Percentiles rank a stretch among this genome's conserved stretches.
Evolutionary conservation across 2,888 invertebrate genomes (phyloP).

Genomic region (Eurois occulta): DNA sequence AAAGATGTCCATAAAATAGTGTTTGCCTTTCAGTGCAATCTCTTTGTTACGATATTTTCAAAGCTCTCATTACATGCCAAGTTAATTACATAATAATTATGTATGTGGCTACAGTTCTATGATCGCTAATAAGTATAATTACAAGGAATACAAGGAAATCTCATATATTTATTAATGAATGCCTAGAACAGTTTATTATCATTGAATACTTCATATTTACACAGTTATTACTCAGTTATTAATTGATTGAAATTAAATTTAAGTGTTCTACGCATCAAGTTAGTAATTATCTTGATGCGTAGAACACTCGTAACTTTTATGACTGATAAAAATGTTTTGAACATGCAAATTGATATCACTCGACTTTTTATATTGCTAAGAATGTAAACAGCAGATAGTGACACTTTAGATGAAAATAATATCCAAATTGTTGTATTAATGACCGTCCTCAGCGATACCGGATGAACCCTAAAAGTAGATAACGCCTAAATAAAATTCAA

Average conservation of each 20-base stretch:
- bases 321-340: slow-evolving; percentile 24
- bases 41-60: background rate
- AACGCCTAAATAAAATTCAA: background rate
- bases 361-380: background rate
- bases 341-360: slow-evolving; percentile 4
- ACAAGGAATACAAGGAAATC: background rate
- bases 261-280: slow-evolving; percentile 1
- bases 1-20: slow-evolving; percentile 36
- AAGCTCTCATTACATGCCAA: background rate
- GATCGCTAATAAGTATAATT: background rate
- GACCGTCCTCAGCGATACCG: background rate
- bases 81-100: background rate
- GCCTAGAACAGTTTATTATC: background rate
- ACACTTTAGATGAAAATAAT: background rate
- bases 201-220: background rate
- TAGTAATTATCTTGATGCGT: background rate
- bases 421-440: background rate
- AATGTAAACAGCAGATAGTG: slow-evolving; percentile 34
- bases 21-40: slow-evolving; percentile 24
- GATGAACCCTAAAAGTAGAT: background rate
- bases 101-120: background rate
- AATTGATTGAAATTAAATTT: slow-evolving; percentile 3
- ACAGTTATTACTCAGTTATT: background rate
- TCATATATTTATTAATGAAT: background rate
- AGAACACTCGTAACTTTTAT: background rate